Evolutionary conservation across 2,797 vertebrate species (phyloP).

Genomic region (Artibeus lituratus): DNA sequence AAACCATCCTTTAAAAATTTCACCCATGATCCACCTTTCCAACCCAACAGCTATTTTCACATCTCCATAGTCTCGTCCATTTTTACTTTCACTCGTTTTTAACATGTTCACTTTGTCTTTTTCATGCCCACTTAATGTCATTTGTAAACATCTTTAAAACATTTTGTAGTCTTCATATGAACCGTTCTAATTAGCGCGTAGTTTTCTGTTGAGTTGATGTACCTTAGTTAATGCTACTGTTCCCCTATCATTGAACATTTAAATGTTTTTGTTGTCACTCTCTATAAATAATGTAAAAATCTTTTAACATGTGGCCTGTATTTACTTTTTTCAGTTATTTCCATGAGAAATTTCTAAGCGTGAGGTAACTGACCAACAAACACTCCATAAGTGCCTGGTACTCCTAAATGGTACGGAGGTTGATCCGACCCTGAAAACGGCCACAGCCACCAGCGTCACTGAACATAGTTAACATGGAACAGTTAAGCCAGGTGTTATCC

Average conservation of each 20-base stretch:
- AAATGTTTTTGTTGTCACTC: background rate
- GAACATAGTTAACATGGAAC: background rate
- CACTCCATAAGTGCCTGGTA: too few relatives aligned
- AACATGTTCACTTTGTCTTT: background rate
- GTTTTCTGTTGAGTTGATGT: background rate
- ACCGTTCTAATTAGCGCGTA: background rate
- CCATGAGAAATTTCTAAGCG: background rate
- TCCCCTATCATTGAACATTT: background rate
- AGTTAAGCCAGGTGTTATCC: accelerated
- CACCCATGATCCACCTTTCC: background rate
- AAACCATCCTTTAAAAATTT: background rate
- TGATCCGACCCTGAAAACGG: accelerated
- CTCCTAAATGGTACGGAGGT: background rate
- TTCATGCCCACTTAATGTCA: background rate
- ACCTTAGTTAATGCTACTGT: background rate
- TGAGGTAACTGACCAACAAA: background rate
- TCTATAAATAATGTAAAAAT: background rate
- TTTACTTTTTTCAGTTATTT: background rate
- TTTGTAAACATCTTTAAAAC: background rate
- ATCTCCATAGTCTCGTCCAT: accelerated
- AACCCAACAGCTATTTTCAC: background rate
- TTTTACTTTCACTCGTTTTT: too few relatives aligned
- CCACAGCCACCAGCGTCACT: accelerated
- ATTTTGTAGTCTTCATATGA: background rate
- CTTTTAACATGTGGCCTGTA: background rate